Percentiles rank a stretch among this genome's conserved stretches.
Evolutionary conservation across 2,888 invertebrate genomes (phyloP).

Genomic region (Amiota communis): DNA sequence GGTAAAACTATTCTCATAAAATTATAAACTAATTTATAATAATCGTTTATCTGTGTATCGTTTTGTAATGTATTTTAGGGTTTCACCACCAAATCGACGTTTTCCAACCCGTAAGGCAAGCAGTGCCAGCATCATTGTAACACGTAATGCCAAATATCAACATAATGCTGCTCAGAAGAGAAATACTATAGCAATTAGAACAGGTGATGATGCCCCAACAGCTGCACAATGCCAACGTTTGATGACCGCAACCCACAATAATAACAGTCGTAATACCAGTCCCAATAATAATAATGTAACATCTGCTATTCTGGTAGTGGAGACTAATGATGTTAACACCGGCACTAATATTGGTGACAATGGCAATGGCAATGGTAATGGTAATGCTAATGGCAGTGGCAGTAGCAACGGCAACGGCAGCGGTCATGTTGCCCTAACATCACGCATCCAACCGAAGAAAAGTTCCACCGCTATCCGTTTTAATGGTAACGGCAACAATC

Average conservation of each 20-base stretch:
- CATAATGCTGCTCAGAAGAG: background rate
- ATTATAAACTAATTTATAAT: slow-evolving; percentile 9
- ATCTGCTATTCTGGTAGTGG: background rate
- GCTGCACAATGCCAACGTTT: background rate
- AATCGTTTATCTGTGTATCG: background rate
- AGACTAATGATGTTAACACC: no score
- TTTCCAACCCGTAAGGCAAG: slow-evolving; percentile 53
- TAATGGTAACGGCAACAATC: slow-evolving; percentile 31
- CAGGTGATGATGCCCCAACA: background rate
- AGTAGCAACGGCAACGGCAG: slow-evolving; percentile 18
- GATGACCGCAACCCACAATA: slow-evolving; percentile 17
- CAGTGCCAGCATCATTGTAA: slow-evolving; percentile 54
- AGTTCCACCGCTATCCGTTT: background rate
- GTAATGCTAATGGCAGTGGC: slow-evolving; percentile 19
- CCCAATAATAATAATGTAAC: slow-evolving; percentile 39
- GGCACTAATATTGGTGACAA: slow-evolving; percentile 32
- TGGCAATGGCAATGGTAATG: slow-evolving; percentile 38
- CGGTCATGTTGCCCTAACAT: slow-evolving; percentile 36
- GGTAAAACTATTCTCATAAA: slow-evolving; percentile 46
- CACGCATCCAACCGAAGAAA: slow-evolving; percentile 19
- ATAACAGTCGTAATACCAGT: slow-evolving; percentile 35
- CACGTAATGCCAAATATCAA: slow-evolving; percentile 28
- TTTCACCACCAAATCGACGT: slow-evolving; percentile 59
- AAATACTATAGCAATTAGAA: background rate
- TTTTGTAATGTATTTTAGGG: slow-evolving; percentile 46